These are phyloP conservation scores for Cheilosia vernalis DNA, from an alignment of 2,888 invertebrate species.

Conservation along the genomic window DNA sequence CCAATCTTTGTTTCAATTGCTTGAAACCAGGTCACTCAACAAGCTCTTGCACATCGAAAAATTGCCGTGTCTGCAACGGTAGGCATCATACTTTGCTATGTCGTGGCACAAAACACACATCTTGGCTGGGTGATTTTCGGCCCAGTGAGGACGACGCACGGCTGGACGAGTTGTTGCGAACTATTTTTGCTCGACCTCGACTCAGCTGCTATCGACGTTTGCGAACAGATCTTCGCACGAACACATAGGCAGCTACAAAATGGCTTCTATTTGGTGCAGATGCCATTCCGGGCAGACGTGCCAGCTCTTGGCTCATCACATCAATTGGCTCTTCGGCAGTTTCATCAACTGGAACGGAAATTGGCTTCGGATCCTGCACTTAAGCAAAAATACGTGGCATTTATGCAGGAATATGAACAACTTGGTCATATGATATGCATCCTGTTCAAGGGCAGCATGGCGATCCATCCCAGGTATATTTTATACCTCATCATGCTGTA, in stretches of 20 bases:
- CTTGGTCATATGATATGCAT: slow-evolving; percentile 17
- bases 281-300: slow-evolving; percentile 14
- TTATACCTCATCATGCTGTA: slow-evolving; percentile 59
- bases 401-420: not conserved
- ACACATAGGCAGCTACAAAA: slow-evolving; percentile 8
- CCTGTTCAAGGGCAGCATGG: not conserved
- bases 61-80: too few species aligned
- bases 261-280: slow-evolving; percentile 23
- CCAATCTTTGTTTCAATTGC: too few species aligned
- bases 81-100: too few species aligned
- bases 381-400: not conserved
- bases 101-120: too few species aligned
- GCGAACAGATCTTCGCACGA: slow-evolving; percentile 20
- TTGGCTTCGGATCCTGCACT: slow-evolving; percentile 7
- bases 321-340: slow-evolving; percentile 9
- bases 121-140: too few species aligned
- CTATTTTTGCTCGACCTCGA: not conserved
- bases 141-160: not conserved
- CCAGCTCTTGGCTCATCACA: slow-evolving; percentile 26
- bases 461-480: slow-evolving; percentile 23
- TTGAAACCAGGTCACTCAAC: too few species aligned
- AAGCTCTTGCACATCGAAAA: too few species aligned
- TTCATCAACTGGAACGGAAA: not conserved
- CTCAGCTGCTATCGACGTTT: slow-evolving; percentile 12
- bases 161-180: not conserved